Conservation (phyloP, 1,140 invertebrate species). For the Phocides pigmalion region DNA sequence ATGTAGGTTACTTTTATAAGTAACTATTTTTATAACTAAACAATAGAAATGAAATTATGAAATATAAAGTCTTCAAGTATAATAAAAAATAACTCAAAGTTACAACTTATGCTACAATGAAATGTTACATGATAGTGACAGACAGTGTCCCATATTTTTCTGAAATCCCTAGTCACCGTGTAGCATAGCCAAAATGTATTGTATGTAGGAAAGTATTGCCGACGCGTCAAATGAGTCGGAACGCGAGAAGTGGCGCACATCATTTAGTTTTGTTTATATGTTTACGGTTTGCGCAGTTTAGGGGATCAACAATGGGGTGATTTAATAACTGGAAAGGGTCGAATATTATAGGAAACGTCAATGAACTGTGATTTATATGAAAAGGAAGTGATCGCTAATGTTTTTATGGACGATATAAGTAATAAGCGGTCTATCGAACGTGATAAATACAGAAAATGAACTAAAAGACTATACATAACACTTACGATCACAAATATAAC, state of each 20-base stretch:
- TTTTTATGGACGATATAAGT: background rate
- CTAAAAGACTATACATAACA: too few species aligned
- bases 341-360: constrained; percentile 19
- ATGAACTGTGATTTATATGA: constrained; percentile 18
- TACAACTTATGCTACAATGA: too few species aligned
- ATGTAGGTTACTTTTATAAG: too few species aligned
- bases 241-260: constrained; percentile 37
- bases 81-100: too few species aligned
- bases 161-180: background rate
- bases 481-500: too few species aligned
- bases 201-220: constrained; percentile 44
- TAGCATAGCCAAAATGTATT: constrained; percentile 41
- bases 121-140: too few species aligned
- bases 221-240: constrained; percentile 53
- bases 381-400: constrained; percentile 15
- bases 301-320: constrained; percentile 38
- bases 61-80: too few species aligned
- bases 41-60: too few species aligned
- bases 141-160: background rate
- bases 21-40: too few species aligned
- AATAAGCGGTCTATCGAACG: too few species aligned
- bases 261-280: constrained; percentile 51
- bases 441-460: too few species aligned
- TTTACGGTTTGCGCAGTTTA: constrained; percentile 36
- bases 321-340: constrained; percentile 38